These are phyloP conservation scores for Mycteria americana DNA, from an alignment of 2,797 vertebrate species.

Conservation along the genomic window DNA sequence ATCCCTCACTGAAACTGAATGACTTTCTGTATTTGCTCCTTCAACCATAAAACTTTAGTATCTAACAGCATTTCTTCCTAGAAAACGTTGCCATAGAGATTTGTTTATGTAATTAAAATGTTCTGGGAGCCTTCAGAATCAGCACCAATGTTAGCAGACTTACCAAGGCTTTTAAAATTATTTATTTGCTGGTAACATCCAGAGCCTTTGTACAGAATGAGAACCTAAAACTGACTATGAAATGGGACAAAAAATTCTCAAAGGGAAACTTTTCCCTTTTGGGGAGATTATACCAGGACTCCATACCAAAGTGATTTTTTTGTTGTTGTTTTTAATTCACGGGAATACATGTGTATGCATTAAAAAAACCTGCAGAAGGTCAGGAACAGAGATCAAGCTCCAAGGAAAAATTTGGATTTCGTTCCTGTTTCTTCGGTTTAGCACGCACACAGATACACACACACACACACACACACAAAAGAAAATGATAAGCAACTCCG, in stretches of 20 bases:
- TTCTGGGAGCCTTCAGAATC: not conserved
- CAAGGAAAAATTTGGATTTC: not conserved
- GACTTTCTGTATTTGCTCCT: not conserved
- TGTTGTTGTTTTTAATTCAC: not conserved
- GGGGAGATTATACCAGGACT: not conserved
- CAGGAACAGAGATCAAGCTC: not conserved
- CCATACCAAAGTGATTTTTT: not conserved
- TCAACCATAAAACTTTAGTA: not conserved
- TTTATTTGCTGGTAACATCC: not conserved
- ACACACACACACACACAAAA: not conserved
- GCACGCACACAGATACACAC: not conserved
- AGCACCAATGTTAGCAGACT: not conserved
- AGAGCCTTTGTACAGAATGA: not conserved
- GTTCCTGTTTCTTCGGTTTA: not conserved
- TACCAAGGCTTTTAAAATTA: not conserved
- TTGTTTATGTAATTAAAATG: not conserved
- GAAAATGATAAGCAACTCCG: not conserved
- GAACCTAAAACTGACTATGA: not conserved
- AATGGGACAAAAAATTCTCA: not conserved
- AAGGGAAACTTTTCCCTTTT: not conserved
- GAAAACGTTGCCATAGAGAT: not conserved
- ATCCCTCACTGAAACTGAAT: not conserved
- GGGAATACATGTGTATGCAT: not conserved
- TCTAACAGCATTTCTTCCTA: not conserved
- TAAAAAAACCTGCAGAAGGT: not conserved